These are phyloP conservation scores for Bembecia ichneumoniformis DNA, from an alignment of 2,888 invertebrate species.

Conservation along the genomic window DNA sequence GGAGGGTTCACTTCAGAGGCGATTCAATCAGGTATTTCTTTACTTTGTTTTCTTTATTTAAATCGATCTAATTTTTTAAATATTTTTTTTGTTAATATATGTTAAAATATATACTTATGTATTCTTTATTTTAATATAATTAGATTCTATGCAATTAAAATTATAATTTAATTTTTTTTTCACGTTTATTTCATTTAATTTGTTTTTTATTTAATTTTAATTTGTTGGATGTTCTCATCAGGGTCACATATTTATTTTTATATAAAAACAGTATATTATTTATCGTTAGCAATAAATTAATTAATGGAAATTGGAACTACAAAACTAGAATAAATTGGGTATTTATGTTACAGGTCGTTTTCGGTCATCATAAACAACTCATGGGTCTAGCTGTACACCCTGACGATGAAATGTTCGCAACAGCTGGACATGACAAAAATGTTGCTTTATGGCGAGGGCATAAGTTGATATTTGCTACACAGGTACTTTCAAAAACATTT, in stretches of 20 bases:
- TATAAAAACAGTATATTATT: too few relatives aligned
- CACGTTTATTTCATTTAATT: too few relatives aligned
- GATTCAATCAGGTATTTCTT: slow-evolving; percentile 80
- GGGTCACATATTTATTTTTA: too few relatives aligned
- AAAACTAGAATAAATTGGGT: background rate
- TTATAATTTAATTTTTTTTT: too few relatives aligned
- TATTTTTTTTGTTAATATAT: too few relatives aligned
- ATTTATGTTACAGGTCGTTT: slow-evolving; percentile 74
- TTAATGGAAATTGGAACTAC: background rate
- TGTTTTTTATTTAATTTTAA: too few relatives aligned
- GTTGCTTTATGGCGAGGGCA: slow-evolving; percentile 93
- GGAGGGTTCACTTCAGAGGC: slow-evolving; percentile 90
- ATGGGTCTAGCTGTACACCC: slow-evolving; percentile 93
- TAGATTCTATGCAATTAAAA: too few relatives aligned
- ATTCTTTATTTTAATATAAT: too few relatives aligned
- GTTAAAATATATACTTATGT: too few relatives aligned
- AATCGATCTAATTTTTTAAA: background rate
- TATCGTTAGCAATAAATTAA: too few relatives aligned
- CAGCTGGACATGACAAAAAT: slow-evolving; percentile 92
- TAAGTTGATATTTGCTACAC: slow-evolving; percentile 88
- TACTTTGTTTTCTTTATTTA: too few relatives aligned
- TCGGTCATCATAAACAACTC: slow-evolving; percentile 90
- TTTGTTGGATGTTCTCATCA: too few relatives aligned
- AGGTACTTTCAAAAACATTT: slow-evolving; percentile 61
- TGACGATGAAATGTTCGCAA: slow-evolving; percentile 91